These are phyloP conservation scores for Cossypha caffra DNA, from an alignment of 2,797 vertebrate species.

Conservation along the genomic window DNA sequence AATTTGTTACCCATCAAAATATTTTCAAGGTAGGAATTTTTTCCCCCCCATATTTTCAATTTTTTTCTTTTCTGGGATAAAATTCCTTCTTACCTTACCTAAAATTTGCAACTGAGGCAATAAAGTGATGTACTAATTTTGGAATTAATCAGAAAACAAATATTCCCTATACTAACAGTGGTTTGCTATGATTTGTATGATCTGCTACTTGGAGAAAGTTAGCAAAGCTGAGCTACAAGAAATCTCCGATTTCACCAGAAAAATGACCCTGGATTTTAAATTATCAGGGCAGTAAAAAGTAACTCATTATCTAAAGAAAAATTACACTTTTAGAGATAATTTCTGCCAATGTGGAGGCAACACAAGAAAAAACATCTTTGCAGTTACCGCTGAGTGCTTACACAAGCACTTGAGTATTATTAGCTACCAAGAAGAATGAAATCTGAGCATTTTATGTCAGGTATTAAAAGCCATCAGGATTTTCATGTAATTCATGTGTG, in stretches of 20 bases:
- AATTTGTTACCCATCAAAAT: neutral
- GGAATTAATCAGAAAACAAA: neutral
- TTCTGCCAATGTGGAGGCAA: neutral
- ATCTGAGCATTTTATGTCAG: neutral
- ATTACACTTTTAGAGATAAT: neutral
- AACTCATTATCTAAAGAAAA: neutral
- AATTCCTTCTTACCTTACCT: neutral
- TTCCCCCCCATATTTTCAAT: rapidly evolving
- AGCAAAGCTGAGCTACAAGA: neutral
- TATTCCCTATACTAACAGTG: neutral
- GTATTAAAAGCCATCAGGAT: neutral
- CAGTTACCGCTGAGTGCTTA: neutral
- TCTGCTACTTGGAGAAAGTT: neutral
- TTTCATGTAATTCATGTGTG: neutral
- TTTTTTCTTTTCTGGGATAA: neutral
- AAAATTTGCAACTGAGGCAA: neutral
- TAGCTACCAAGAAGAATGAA: neutral
- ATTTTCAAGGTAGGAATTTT: neutral
- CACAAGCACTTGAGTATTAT: neutral
- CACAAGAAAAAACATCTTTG: neutral
- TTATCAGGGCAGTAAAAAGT: neutral
- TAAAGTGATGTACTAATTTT: neutral
- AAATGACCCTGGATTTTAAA: neutral
- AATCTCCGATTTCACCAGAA: neutral
- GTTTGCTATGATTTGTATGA: neutral